phyloP scores from a whole-genome alignment of 2,888 invertebrate species.

The Acanthopleura granulata region DNA sequence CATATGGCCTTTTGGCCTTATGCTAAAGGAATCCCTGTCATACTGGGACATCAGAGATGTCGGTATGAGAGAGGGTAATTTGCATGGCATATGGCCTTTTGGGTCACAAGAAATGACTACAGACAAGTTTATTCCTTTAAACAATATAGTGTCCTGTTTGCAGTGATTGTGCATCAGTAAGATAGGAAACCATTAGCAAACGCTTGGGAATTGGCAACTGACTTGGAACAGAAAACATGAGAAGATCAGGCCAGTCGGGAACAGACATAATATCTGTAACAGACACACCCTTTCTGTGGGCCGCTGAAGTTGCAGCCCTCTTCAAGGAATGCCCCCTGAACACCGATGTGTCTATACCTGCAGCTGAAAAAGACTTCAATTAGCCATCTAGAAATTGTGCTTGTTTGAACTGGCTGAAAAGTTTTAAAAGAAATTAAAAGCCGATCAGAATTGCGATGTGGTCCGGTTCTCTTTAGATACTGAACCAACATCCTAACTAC shows the following conservation, averaged over 20 bases:
- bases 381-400: not conserved
- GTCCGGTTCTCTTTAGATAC: not conserved
- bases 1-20: no score
- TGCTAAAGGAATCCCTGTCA: constrained; percentile 3
- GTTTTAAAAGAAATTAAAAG: not conserved
- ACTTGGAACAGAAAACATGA: not conserved
- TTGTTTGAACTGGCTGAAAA: not conserved
- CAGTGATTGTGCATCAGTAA: no score
- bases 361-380: no score
- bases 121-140: no score
- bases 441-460: not conserved
- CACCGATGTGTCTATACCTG: not conserved
- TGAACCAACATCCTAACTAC: not conserved
- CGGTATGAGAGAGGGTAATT: not conserved
- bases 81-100: not conserved
- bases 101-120: no score
- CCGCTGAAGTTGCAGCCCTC: not conserved
- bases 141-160: no score
- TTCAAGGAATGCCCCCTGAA: not conserved
- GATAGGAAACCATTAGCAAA: no score
- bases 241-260: not conserved
- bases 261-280: not conserved
- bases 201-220: not conserved
- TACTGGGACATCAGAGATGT: not conserved
- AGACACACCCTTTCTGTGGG: not conserved